Evolutionary conservation across 2,113 vertebrate genomes (phyloP).

Genomic region (Danio rerio): GRCz12tu NC_133188.1:43723001-43723500

Average conservation of each 20-base stretch:
- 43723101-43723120: neutral
- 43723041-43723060: too few relatives aligned
- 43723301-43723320: slow-evolving; percentile 62
- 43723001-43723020: too few relatives aligned
- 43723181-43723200: neutral
- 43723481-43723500: neutral
- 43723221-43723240: slow-evolving; percentile 10
- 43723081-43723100: neutral
- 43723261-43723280: slow-evolving; percentile 40
- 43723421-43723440: slow-evolving; percentile 44
- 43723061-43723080: too few relatives aligned
- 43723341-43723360: slow-evolving; percentile 65
- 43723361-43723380: slow-evolving; percentile 39
- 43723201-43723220: neutral
- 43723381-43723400: slow-evolving; percentile 50
- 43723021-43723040: too few relatives aligned
- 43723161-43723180: neutral
- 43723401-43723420: slow-evolving; percentile 33
- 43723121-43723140: neutral
- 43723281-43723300: slow-evolving; percentile 57
- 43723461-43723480: neutral
- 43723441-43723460: slow-evolving; percentile 1
- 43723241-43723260: slow-evolving; percentile 53
- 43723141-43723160: too few relatives aligned
- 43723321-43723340: slow-evolving; percentile 59